phyloP scores from a whole-genome alignment of 37 sponge, comb jelly and placozoan species.

The Diacarnus erythraeanus region DNA sequence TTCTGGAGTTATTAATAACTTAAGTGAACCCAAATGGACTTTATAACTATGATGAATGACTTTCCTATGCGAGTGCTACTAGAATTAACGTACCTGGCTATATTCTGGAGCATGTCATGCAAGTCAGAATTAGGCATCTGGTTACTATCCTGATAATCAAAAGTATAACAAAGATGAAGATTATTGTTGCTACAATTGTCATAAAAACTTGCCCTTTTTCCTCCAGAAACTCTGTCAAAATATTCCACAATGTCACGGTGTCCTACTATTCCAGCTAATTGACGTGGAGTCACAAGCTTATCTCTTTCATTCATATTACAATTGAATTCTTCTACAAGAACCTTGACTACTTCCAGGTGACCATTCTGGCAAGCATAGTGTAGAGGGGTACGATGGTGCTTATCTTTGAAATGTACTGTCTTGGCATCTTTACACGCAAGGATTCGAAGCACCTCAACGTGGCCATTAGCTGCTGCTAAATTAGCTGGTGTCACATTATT shows the following conservation, averaged over 20 bases:
- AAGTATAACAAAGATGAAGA: too few relatives aligned
- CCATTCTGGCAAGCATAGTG: slow-evolving; percentile 74
- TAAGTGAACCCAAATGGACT: too few relatives aligned
- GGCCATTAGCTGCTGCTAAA: slow-evolving; percentile 39
- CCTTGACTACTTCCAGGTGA: slow-evolving; percentile 50
- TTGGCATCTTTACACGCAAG: slow-evolving; percentile 19
- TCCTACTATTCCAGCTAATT: slow-evolving; percentile 57
- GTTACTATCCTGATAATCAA: too few relatives aligned
- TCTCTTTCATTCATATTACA: slow-evolving; percentile 18
- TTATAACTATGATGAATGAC: too few relatives aligned
- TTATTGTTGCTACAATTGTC: too few relatives aligned
- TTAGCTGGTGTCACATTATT: slow-evolving; percentile 41
- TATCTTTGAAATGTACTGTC: slow-evolving; percentile 23
- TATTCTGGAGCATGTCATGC: too few relatives aligned
- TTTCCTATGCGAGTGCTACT: too few relatives aligned
- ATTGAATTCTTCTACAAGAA: slow-evolving; percentile 11
- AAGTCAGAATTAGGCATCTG: too few relatives aligned
- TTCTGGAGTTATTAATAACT: too few relatives aligned
- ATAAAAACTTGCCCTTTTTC: not conserved
- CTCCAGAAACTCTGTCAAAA: not conserved
- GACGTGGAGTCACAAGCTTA: slow-evolving; percentile 39
- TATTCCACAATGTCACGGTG: slow-evolving; percentile 36
- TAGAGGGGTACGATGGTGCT: slow-evolving; percentile 58
- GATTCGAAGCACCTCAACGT: slow-evolving; percentile 31
- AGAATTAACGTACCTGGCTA: too few relatives aligned